Evolutionary conservation across 2,113 vertebrate genomes (phyloP).

Genomic region (Etheostoma cragini): DNA sequence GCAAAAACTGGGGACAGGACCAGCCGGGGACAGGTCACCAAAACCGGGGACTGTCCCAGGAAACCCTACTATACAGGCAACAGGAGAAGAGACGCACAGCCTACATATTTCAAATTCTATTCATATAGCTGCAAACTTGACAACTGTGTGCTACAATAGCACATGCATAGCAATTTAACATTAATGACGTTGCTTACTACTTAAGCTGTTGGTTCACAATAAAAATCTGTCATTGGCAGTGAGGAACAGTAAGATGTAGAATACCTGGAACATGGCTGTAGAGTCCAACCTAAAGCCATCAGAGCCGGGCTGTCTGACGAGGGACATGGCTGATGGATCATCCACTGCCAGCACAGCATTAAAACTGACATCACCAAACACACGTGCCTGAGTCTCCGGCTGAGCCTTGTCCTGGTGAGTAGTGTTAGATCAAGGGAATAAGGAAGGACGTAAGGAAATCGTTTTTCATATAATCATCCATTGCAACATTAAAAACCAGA

Average conservation of each 20-base stretch:
- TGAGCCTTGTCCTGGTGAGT: conserved; percentile 91
- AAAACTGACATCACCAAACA: conserved; percentile 90
- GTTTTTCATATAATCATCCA: no score
- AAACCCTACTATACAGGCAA: no score
- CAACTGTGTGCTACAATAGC: not conserved
- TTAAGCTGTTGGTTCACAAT: not conserved
- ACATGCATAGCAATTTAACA: not conserved
- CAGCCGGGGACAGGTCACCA: no score
- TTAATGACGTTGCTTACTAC: not conserved
- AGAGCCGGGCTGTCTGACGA: conserved; percentile 92
- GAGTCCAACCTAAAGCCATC: conserved; percentile 96
- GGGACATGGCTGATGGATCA: conserved; percentile 88
- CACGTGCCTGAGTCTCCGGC: conserved; percentile 90
- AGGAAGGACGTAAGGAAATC: not conserved
- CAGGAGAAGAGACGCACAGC: not conserved
- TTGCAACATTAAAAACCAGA: not conserved
- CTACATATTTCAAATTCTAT: not conserved
- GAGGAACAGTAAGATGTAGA: not conserved
- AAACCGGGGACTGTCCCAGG: no score
- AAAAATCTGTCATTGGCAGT: not conserved
- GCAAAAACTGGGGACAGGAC: no score
- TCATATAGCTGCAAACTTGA: not conserved
- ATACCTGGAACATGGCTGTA: conserved; percentile 90
- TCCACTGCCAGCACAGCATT: conserved; percentile 91
- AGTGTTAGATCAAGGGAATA: not conserved